Percentiles rank a stretch among this genome's conserved stretches.
These are phyloP conservation scores for Neolamprologus falcicula DNA, from an alignment of 2,113 vertebrate genomes.

Conservation along the genomic window DNA sequence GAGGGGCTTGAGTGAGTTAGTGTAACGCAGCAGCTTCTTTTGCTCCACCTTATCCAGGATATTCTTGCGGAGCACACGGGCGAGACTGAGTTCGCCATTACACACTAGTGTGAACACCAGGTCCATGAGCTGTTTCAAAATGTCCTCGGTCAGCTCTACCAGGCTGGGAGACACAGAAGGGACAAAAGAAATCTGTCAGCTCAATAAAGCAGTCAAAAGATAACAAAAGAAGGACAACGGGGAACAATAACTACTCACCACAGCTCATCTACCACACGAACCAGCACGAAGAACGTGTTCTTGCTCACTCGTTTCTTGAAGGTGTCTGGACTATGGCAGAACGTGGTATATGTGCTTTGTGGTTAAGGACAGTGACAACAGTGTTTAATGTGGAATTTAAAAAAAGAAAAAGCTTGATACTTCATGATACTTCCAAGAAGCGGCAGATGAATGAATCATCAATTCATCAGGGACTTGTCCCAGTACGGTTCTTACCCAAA, in stretches of 20 bases:
- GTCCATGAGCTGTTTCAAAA: constrained; percentile 95
- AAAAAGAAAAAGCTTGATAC: neutral
- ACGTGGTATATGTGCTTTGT: constrained; percentile 84
- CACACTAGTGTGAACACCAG: constrained; percentile 92
- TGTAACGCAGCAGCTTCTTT: constrained; percentile 85
- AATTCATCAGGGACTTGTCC: neutral
- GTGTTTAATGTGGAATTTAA: neutral
- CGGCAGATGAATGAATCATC: neutral
- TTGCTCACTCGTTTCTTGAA: constrained; percentile 99
- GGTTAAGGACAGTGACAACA: constrained; percentile 74
- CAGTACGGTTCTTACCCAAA: neutral
- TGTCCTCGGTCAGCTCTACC: constrained; percentile 94
- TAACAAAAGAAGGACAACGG: neutral
- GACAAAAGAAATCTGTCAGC: neutral
- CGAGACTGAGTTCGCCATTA: constrained; percentile 92
- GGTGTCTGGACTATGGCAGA: constrained; percentile 91
- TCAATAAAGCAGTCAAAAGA: neutral
- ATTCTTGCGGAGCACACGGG: constrained; percentile 91
- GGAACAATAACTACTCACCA: constrained; percentile 79
- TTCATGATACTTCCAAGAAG: neutral
- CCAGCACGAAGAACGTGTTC: constrained; percentile 98
- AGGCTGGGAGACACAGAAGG: constrained; percentile 65
- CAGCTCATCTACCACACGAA: constrained; percentile 93
- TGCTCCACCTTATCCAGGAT: constrained; percentile 96
- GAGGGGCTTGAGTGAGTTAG: constrained; percentile 87